Base-by-base conservation (phyloP, 2,113 vertebrate species). In the Carollia perspicillata region DNA sequence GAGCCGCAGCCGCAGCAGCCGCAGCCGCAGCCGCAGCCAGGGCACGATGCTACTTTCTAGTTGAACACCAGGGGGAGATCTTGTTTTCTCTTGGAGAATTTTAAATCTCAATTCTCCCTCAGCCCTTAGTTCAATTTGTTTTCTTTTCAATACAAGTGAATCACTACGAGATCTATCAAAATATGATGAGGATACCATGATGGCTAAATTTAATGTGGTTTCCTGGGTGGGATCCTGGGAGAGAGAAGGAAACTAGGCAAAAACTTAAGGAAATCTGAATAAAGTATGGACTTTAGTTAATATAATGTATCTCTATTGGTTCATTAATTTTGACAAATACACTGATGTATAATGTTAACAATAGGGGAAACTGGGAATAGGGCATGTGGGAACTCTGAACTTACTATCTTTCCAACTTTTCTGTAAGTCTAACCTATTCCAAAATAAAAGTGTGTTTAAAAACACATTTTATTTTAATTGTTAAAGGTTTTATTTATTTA, bases 61-160 rank as follows among this genome's bases (percentile, higher is more conserved):
- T 88, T 26, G 9, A 63, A 84, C 97, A 92, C 95, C 68, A 98
- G 97, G 14, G 89, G 95, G 97, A 22, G 68, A 49, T 44, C 53
- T 96, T 95, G 95, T 35, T 65, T 92, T 51, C 68, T 88, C 53
- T 71, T 58, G 26, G 12, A 85, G 35, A 28, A 18, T 72, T 93
- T 40, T 37, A 84, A 86, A 86, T 47, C 18, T 17, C 40, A 16
- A 3, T 7, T n/a, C 40, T 12, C 11, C 12, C 47, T 71, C 2
- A 0, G 33, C 71, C 90, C 28, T 42, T 2, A 87, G 77, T 91
- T 53, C n/a, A 53, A 12, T 22, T 81, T 68, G 23, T 26, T 81
- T 92, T 81, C 2, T 66, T 78, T 84, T 95, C 33, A 18, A 16
- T 28, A 13, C 14, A 93, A 85, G 20, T 35, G 26, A 78, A 13